A percentile compares a stretch with the other conserved stretches of the same genome.
These are phyloP conservation scores for Acrocyrtus sp. DNA, from an alignment of 2,888 invertebrate genomes.

Conservation along the genomic window DNA sequence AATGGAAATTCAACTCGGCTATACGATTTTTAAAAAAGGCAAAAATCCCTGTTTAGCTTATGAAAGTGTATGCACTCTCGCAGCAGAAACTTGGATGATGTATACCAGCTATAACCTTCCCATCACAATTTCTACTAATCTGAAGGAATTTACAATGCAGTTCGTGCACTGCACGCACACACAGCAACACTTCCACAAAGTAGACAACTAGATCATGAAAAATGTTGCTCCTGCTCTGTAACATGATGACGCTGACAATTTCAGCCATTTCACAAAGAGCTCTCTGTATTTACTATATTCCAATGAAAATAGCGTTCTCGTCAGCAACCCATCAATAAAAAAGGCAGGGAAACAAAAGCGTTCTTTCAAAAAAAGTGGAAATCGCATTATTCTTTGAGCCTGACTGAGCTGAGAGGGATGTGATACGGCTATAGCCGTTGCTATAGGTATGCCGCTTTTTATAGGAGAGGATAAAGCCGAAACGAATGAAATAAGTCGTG, in stretches of 20 bases:
- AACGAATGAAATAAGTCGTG: constrained; percentile 34
- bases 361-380: constrained; percentile 24
- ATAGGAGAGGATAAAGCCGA: background rate
- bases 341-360: background rate
- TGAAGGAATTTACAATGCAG: background rate
- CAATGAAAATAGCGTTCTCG: too few species aligned
- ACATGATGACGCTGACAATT: too few species aligned
- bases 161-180: background rate
- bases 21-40: background rate
- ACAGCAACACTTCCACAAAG: background rate
- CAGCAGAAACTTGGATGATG: too few species aligned
- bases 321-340: too few species aligned
- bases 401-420: background rate
- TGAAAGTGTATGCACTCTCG: background rate
- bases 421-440: too few species aligned
- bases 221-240: constrained; percentile 9
- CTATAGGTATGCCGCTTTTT: too few species aligned
- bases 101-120: too few species aligned
- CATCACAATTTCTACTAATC: too few species aligned
- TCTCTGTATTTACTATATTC: too few species aligned
- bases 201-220: constrained; percentile 36
- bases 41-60: constrained; percentile 6
- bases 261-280: too few species aligned
- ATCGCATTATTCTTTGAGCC: constrained; percentile 7
- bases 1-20: background rate